phyloP scores from a whole-genome alignment of 1,140 invertebrate species.

The Drosophila nebulosa region DNA sequence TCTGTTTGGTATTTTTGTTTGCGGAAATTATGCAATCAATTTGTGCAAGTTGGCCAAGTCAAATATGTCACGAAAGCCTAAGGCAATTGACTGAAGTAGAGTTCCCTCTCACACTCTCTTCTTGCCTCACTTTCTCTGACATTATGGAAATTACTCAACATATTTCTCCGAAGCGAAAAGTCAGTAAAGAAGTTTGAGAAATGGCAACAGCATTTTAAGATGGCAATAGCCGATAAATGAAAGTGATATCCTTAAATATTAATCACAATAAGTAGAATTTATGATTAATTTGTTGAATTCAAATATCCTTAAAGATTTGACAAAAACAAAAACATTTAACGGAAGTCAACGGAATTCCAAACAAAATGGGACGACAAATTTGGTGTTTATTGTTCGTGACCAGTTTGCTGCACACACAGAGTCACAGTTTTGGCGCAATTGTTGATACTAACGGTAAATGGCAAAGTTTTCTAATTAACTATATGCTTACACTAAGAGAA shows the following conservation, averaged over 20 bases:
- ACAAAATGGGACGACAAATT: constrained; percentile 52
- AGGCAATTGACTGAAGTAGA: constrained; percentile 12
- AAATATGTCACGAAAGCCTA: constrained; percentile 47
- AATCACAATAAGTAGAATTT: not conserved
- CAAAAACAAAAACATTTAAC: not conserved
- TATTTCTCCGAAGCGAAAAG: not conserved
- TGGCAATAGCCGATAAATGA: not conserved
- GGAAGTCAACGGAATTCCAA: not conserved
- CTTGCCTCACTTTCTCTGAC: not conserved
- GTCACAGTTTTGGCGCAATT: constrained; percentile 52
- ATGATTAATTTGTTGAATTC: not conserved
- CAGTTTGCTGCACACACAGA: constrained; percentile 60
- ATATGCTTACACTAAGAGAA: not conserved
- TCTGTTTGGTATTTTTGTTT: constrained; percentile 45
- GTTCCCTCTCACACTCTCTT: not conserved
- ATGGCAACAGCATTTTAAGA: not conserved
- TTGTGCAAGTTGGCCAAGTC: constrained; percentile 64
- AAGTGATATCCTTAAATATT: not conserved
- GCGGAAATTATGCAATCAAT: constrained; percentile 76
- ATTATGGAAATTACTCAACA: constrained; percentile 20
- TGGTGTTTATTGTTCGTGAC: constrained; percentile 61
- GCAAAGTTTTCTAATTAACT: constrained; percentile 9
- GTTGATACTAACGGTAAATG: constrained; percentile 53
- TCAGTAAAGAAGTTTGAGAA: not conserved
- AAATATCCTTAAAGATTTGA: constrained; percentile 1